phyloP scores from a whole-genome alignment of 2,888 invertebrate genomes.

The Desoria tigrina region DNA sequence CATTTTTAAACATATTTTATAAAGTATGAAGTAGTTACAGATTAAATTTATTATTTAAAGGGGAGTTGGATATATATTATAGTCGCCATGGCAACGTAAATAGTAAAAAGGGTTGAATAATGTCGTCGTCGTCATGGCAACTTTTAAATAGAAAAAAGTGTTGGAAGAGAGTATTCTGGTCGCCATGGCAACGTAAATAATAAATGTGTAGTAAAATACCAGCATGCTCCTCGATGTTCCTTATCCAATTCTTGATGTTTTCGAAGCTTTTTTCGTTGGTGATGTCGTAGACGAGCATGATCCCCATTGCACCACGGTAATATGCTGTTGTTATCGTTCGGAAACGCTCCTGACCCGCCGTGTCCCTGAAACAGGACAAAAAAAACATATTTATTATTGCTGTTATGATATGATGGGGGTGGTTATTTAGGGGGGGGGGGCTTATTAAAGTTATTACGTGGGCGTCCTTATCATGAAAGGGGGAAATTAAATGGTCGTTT shows the following conservation, averaged over 20 bases:
- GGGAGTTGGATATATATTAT: too few species aligned
- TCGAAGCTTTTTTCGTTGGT: slow-evolving; percentile 99
- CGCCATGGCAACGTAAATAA: not conserved
- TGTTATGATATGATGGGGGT: too few species aligned
- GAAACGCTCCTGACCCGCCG: slow-evolving; percentile 98
- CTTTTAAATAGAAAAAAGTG: too few species aligned
- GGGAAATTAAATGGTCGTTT: too few species aligned
- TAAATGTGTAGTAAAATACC: slow-evolving; percentile 18
- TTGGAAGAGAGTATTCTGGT: too few species aligned
- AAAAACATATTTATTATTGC: not conserved
- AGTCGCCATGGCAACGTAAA: not conserved
- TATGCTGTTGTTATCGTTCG: slow-evolving; percentile 99
- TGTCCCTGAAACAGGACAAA: slow-evolving; percentile 74
- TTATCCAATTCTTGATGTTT: slow-evolving; percentile 98
- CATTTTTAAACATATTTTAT: too few species aligned
- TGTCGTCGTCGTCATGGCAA: too few species aligned
- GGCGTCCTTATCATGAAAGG: too few species aligned
- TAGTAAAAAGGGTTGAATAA: not conserved
- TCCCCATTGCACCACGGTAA: slow-evolving; percentile 99
- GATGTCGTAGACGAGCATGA: slow-evolving; percentile 98
- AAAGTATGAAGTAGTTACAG: too few species aligned
- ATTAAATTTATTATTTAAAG: too few species aligned
- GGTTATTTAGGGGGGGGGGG: not conserved
- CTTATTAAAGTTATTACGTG: not conserved
- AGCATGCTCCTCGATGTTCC: slow-evolving; percentile 98